Evolutionary conservation across 2,888 invertebrate genomes (phyloP).

Genomic region (Gastracanthus pulcherrimus): DNA sequence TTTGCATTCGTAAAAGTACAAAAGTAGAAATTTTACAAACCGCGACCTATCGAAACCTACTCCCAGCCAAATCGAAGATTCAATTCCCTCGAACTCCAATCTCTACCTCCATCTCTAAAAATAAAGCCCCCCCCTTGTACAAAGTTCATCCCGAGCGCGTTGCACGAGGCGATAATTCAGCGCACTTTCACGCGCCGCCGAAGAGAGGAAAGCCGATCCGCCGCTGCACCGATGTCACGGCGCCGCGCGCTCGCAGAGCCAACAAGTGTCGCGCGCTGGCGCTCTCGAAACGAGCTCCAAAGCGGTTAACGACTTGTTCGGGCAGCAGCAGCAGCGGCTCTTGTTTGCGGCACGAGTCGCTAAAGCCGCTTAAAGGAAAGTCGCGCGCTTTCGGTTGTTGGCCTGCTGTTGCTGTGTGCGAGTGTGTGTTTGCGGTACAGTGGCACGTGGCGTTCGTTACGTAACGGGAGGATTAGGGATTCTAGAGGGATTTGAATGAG

Average conservation of each 20-base stretch:
- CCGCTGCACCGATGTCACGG: background rate
- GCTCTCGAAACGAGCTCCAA: background rate
- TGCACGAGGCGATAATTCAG: background rate
- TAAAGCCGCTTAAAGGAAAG: slow-evolving; percentile 8
- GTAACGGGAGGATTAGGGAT: background rate
- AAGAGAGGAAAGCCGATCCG: background rate
- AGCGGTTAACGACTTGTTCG: slow-evolving; percentile 14
- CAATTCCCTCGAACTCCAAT: background rate
- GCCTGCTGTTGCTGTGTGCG: background rate
- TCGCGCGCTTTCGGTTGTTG: background rate
- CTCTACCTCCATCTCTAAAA: no score
- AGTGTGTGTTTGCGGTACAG: no score
- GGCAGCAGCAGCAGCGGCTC: background rate
- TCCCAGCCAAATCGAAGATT: no score
- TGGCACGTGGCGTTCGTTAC: background rate
- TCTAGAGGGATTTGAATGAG: no score
- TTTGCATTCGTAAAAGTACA: no score
- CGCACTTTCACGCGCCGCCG: background rate
- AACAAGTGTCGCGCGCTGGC: slow-evolving; percentile 16
- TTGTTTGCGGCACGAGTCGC: no score
- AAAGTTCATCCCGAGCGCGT: background rate
- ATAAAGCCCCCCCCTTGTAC: background rate
- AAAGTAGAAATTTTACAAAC: no score
- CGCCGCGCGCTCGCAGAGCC: background rate
- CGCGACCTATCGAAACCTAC: no score